These are phyloP conservation scores for Carassius auratus DNA, from an alignment of 2,113 vertebrate genomes.

Conservation along the genomic window DNA sequence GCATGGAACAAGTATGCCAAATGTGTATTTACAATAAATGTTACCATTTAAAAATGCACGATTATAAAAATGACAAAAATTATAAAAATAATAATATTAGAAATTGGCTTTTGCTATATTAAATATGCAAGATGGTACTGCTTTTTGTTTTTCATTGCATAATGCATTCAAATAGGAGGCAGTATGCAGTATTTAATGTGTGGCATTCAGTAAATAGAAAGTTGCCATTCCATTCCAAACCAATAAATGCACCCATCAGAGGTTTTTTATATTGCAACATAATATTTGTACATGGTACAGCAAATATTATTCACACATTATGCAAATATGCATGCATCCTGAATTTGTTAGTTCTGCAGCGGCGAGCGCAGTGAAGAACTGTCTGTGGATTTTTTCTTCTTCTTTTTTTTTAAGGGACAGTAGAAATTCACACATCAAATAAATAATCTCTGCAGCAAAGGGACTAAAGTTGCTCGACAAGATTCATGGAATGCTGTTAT, in stretches of 20 bases:
- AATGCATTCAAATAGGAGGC: background rate
- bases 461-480: constrained; percentile 9
- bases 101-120: background rate
- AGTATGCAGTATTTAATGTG: background rate
- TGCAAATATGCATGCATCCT: background rate
- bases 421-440: background rate
- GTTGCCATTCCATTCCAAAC: background rate
- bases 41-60: no score
- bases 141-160: background rate
- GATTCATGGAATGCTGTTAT: constrained; percentile 45
- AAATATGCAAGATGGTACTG: background rate
- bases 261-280: background rate
- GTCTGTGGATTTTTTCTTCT: background rate
- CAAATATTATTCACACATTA: constrained; percentile 32
- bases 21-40: no score
- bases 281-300: constrained; percentile 1
- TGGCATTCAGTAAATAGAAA: background rate
- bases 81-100: no score
- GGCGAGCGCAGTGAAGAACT: background rate
- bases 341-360: constrained; percentile 22
- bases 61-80: no score
- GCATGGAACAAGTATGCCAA: background rate
- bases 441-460: background rate
- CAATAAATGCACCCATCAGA: background rate
- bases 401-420: background rate